Conservation (phyloP, 1,140 invertebrate species). For the Drosophila repletoides region DNA sequence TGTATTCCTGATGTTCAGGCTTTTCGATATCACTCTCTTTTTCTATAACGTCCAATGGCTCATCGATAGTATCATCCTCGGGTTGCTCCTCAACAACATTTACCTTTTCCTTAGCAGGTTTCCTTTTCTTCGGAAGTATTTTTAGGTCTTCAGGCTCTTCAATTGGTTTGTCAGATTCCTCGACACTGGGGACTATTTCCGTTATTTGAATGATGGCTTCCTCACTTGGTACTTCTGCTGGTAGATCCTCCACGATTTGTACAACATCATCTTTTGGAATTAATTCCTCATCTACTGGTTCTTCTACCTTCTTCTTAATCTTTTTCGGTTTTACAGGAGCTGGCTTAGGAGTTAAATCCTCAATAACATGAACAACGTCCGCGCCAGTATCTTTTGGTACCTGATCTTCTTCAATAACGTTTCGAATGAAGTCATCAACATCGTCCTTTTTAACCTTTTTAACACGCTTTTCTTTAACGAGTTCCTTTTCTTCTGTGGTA, state of each 20-base stretch:
- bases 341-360: conserved; percentile 14
- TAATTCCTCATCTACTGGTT: conserved; percentile 14
- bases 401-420: conserved; percentile 62
- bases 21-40: conserved; percentile 50
- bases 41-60: conserved; percentile 26
- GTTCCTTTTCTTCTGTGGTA: conserved; percentile 58
- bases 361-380: conserved; percentile 13
- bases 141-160: conserved; percentile 11
- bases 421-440: conserved; percentile 59
- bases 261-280: conserved; percentile 4
- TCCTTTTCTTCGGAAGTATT: conserved; percentile 57
- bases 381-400: conserved; percentile 36
- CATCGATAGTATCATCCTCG: conserved; percentile 12
- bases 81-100: conserved; percentile 35
- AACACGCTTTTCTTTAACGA: conserved; percentile 56
- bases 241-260: conserved; percentile 30
- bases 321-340: conserved; percentile 23
- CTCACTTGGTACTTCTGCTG: background rate
- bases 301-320: conserved; percentile 42
- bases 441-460: conserved; percentile 70
- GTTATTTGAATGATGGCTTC: conserved; percentile 17
- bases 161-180: conserved; percentile 19
- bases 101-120: conserved; percentile 66
- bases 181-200: conserved; percentile 11
- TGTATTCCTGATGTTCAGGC: conserved; percentile 21